phyloP scores from a whole-genome alignment of 2,113 vertebrate genomes.

The Halcyon malimbica region DNA sequence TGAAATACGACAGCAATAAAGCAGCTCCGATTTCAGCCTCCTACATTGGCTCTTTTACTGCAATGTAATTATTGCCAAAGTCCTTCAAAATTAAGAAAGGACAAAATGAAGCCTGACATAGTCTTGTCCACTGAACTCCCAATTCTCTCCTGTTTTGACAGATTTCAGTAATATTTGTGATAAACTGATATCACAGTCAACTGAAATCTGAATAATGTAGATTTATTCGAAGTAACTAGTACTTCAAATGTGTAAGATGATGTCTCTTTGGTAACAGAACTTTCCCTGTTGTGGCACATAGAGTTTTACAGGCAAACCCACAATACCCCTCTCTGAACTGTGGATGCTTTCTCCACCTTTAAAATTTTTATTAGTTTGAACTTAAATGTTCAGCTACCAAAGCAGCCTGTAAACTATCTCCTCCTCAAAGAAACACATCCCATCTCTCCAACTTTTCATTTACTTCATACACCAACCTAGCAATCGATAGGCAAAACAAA shows the following conservation, averaged over 20 bases:
- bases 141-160: background rate
- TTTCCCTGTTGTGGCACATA: accelerated
- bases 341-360: background rate
- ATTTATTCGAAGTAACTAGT: background rate
- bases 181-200: background rate
- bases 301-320: background rate
- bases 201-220: background rate
- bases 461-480: background rate
- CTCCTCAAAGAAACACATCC: background rate
- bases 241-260: background rate
- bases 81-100: constrained; percentile 8
- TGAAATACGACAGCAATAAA: background rate
- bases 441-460: background rate
- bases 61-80: background rate
- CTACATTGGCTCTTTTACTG: background rate
- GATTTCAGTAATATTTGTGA: background rate
- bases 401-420: background rate
- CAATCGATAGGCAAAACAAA: constrained; percentile 20
- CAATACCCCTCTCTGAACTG: background rate
- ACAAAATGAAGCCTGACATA: background rate
- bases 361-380: background rate
- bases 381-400: background rate
- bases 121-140: background rate
- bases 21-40: constrained; percentile 30
- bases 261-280: background rate